These are phyloP conservation scores for Ornithoptera priamus DNA, from an alignment of 2,888 invertebrate species.

Conservation along the genomic window DNA sequence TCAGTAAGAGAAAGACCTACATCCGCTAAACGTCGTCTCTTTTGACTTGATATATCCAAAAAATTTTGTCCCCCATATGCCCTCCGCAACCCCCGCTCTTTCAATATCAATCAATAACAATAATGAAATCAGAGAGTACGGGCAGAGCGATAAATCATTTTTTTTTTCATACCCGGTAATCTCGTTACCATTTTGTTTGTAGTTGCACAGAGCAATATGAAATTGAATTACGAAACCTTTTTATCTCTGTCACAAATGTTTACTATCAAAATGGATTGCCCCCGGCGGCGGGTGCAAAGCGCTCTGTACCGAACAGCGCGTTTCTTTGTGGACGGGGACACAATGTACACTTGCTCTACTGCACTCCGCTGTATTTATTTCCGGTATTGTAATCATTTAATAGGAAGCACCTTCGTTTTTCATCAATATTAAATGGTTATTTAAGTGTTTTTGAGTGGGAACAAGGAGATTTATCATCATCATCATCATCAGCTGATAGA, in stretches of 20 bases:
- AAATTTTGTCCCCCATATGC: constrained; percentile 36
- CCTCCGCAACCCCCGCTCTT: constrained; percentile 44
- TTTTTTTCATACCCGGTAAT: constrained; percentile 45
- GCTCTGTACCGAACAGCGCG: constrained; percentile 9
- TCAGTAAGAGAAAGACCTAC: too few relatives aligned
- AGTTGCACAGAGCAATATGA: constrained; percentile 28
- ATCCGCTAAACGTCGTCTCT: constrained; percentile 33
- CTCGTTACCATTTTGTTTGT: constrained; percentile 29
- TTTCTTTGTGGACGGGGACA: constrained; percentile 17
- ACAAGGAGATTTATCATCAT: too few relatives aligned
- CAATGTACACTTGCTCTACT: constrained; percentile 11
- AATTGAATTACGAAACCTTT: constrained; percentile 27
- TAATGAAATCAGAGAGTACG: constrained; percentile 52
- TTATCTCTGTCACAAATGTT: constrained; percentile 29
- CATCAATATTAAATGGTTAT: too few relatives aligned
- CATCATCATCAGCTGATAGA: too few relatives aligned
- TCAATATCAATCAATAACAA: constrained; percentile 63
- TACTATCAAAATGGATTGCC: constrained; percentile 21
- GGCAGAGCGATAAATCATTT: constrained; percentile 42
- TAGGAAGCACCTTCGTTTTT: too few relatives aligned
- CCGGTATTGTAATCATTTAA: not conserved
- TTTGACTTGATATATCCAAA: constrained; percentile 28
- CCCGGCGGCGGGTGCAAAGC: constrained; percentile 16
- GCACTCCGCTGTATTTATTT: constrained; percentile 8
- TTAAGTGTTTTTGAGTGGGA: too few relatives aligned